A percentile compares a stretch with the other conserved stretches of the same genome.
These are phyloP conservation scores for Piaya cayana DNA, from an alignment of 2,113 vertebrate species.

Conservation along the genomic window DNA sequence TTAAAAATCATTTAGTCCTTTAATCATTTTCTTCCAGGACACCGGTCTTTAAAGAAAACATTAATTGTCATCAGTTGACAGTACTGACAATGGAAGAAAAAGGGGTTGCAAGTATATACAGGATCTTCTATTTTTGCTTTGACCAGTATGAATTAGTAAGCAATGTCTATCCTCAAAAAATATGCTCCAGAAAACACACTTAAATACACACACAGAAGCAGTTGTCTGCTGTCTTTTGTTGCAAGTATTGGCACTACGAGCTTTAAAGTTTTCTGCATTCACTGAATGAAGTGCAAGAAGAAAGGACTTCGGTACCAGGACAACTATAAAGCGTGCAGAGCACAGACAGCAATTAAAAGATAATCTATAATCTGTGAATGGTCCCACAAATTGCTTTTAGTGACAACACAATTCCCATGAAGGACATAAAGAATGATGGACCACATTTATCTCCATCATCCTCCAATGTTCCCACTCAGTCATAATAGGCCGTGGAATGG, in stretches of 20 bases:
- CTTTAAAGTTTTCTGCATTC: neutral
- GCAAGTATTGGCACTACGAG: neutral
- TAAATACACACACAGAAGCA: neutral
- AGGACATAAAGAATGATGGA: neutral
- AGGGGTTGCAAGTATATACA: neutral
- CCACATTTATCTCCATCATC: neutral
- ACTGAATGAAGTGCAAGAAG: neutral
- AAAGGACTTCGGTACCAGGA: neutral
- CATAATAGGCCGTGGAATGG: accelerated
- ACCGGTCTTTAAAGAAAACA: neutral
- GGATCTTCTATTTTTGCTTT: neutral
- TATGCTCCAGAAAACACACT: neutral
- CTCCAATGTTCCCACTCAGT: neutral
- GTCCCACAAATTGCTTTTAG: neutral
- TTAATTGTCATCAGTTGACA: neutral
- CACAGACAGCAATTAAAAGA: neutral
- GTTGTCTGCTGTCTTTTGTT: neutral
- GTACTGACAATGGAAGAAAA: neutral
- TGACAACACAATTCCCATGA: neutral
- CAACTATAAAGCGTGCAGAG: neutral
- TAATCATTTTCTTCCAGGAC: neutral
- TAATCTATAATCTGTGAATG: neutral
- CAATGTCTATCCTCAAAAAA: neutral
- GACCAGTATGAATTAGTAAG: neutral
- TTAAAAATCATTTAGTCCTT: neutral